These are phyloP conservation scores for Lethenteron reissneri DNA, from an alignment of 2,113 vertebrate genomes.

Conservation along the genomic window DNA sequence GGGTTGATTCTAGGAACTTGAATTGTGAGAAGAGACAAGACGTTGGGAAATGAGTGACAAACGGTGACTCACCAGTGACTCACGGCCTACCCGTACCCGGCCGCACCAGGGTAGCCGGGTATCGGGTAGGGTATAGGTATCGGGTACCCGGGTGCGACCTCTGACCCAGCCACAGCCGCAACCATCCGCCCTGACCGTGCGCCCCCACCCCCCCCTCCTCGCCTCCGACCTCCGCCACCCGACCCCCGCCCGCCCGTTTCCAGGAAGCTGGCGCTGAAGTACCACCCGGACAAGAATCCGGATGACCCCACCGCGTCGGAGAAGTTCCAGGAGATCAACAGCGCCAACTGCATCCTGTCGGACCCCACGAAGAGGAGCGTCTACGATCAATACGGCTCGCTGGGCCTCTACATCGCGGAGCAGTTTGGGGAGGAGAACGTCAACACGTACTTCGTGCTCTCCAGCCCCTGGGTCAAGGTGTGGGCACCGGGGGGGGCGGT, in stretches of 20 bases:
- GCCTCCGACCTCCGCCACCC: background rate
- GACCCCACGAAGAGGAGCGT: conserved; percentile 52
- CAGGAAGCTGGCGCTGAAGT: conserved; percentile 62
- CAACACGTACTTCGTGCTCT: conserved; percentile 63
- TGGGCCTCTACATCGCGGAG: conserved; percentile 67
- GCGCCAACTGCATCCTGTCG: conserved; percentile 50
- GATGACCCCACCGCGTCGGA: conserved; percentile 53
- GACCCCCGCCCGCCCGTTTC: background rate
- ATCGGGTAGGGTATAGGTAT: background rate
- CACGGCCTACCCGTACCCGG: background rate
- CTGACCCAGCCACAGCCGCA: background rate
- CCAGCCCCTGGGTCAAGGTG: conserved; percentile 92
- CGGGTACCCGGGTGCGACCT: background rate
- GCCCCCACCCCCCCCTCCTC: background rate
- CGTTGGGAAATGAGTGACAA: too few species aligned
- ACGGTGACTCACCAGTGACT: too few species aligned
- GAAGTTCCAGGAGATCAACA: conserved; percentile 88
- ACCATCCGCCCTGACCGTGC: background rate
- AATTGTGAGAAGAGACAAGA: too few species aligned
- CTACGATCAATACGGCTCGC: conserved; percentile 64
- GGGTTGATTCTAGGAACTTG: too few species aligned
- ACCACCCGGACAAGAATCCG: conserved; percentile 84
- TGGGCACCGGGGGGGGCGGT: conserved; percentile 7
- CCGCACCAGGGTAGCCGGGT: background rate
- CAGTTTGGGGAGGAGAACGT: conserved; percentile 75